These are phyloP conservation scores for Diadophis punctatus DNA, from an alignment of 2,113 vertebrate genomes.

Conservation along the genomic window DNA sequence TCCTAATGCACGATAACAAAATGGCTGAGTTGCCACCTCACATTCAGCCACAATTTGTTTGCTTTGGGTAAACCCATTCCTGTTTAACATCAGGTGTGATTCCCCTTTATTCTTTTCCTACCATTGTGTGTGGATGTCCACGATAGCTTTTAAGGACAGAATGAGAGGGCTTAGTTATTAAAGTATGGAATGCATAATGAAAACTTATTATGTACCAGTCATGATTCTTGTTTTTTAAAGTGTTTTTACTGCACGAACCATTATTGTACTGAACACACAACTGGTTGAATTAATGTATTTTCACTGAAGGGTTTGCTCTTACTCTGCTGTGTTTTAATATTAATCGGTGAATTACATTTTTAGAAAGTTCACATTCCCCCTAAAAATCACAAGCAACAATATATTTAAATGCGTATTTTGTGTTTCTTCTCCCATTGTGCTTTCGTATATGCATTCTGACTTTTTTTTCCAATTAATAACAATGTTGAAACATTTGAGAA, in stretches of 20 bases:
- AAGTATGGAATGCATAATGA: neutral
- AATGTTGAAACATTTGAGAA: neutral
- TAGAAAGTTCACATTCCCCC: neutral
- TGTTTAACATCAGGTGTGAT: neutral
- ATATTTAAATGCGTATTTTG: neutral
- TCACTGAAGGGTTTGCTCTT: neutral
- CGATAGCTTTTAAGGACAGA: neutral
- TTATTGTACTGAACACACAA: neutral
- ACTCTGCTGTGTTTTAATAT: too few relatives aligned
- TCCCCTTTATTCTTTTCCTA: neutral
- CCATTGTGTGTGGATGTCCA: neutral
- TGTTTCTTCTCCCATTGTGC: neutral
- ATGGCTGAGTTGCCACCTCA: neutral
- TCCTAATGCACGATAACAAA: neutral
- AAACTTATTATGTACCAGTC: neutral
- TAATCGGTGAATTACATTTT: neutral
- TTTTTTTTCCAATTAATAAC: neutral
- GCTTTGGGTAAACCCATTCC: neutral
- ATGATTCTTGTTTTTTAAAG: neutral
- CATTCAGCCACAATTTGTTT: neutral
- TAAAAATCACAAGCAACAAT: neutral
- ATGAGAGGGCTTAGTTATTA: neutral
- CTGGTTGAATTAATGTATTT: neutral
- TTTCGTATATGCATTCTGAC: neutral
- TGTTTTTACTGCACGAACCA: neutral